Conservation (phyloP, 2,797 vertebrate genomes). For the Artibeus jamaicensis region DNA sequence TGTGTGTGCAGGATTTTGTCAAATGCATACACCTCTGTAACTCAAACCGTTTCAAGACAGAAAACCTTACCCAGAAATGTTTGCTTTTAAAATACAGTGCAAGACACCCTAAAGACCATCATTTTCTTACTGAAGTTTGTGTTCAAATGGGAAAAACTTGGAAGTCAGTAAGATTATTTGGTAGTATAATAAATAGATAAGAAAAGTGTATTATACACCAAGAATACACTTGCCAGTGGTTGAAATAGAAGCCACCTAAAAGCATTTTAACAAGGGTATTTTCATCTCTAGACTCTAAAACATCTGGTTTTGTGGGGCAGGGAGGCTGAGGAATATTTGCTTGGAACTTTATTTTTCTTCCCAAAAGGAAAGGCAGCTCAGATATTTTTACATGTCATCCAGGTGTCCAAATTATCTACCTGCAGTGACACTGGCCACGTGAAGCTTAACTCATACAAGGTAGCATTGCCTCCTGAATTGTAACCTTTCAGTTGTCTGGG, state of each 20-base stretch:
- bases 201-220: not conserved
- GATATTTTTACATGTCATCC: not conserved
- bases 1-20: not conserved
- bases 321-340: slow-evolving; percentile 15
- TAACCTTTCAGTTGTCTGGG: not conserved
- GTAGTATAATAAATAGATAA: slow-evolving; percentile 1
- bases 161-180: slow-evolving; percentile 24
- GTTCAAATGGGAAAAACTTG: not conserved
- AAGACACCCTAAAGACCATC: not conserved
- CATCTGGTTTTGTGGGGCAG: not conserved
- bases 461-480: not conserved
- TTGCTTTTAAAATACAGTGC: slow-evolving; percentile 50
- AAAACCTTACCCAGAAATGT: not conserved
- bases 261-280: not conserved
- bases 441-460: not conserved
- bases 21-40: not conserved
- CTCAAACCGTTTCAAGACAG: slow-evolving; percentile 5
- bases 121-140: slow-evolving; percentile 29
- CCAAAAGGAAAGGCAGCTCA: not conserved
- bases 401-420: not conserved
- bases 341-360: slow-evolving; percentile 35
- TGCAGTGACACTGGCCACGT: not conserved
- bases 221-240: not conserved
- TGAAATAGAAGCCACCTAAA: slow-evolving; percentile 44
- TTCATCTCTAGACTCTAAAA: not conserved